phyloP scores from a whole-genome alignment of 2,888 invertebrate genomes.

The Adelphocoris suturalis region DNA sequence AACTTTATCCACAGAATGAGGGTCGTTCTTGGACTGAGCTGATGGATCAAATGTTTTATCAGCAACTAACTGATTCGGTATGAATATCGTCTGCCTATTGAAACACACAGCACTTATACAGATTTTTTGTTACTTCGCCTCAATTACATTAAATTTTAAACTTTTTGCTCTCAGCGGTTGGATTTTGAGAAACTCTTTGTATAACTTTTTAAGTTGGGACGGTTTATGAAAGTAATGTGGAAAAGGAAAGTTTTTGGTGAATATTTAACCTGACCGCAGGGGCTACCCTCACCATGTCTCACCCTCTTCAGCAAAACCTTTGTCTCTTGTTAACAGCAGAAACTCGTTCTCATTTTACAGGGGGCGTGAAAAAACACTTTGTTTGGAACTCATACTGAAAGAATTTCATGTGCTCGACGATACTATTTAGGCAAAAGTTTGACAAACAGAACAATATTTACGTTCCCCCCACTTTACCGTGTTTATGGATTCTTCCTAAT shows the following conservation, averaged over 20 bases:
- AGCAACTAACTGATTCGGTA: too few species aligned
- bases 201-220: background rate
- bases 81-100: too few species aligned
- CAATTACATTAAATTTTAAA: slow-evolving; percentile 2
- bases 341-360: background rate
- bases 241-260: slow-evolving; percentile 21
- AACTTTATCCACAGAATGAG: too few species aligned
- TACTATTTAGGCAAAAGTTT: too few species aligned
- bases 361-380: background rate
- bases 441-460: too few species aligned
- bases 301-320: background rate
- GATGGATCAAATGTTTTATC: too few species aligned
- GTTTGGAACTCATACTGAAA: background rate
- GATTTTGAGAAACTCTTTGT: slow-evolving; percentile 3
- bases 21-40: too few species aligned
- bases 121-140: background rate
- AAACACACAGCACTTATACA: too few species aligned
- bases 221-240: slow-evolving; percentile 16
- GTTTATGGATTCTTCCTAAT: too few species aligned
- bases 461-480: too few species aligned
- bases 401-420: background rate
- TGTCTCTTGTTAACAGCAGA: slow-evolving; percentile 3
- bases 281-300: background rate
- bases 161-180: background rate
- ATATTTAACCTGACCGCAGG: slow-evolving; percentile 30